Conservation (phyloP, 2,113 vertebrate genomes). For the Coracopsis vasa region DNA sequence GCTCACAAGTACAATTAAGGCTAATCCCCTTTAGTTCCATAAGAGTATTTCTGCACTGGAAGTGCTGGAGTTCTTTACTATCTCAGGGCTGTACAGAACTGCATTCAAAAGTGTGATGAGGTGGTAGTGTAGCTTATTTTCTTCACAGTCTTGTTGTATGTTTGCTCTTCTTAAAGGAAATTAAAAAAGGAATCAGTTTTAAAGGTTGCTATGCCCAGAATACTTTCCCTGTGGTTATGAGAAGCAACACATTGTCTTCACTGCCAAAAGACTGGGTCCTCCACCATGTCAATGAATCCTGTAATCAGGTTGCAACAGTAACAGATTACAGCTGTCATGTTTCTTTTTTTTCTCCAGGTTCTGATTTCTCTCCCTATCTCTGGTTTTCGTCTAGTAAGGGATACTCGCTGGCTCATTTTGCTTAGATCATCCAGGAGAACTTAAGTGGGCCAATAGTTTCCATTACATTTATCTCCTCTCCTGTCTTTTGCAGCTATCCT, state of each 20-base stretch:
- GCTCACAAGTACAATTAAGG: not conserved
- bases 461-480: constrained; percentile 59
- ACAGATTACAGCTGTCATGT: constrained; percentile 65
- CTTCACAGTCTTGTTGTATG: not conserved
- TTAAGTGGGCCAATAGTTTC: constrained; percentile 60
- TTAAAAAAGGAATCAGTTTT: not conserved
- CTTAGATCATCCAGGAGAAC: constrained; percentile 57
- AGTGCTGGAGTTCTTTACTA: not conserved
- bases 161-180: not conserved
- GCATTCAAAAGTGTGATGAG: not conserved
- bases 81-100: not conserved
- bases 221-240: not conserved
- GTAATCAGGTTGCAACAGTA: constrained; percentile 67
- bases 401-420: constrained; percentile 51
- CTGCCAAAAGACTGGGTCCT: not conserved
- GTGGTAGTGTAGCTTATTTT: not conserved
- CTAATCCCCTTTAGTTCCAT: not conserved
- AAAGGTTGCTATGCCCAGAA: not conserved
- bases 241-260: not conserved
- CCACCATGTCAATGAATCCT: not conserved
- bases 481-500: constrained; percentile 20
- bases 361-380: constrained; percentile 69
- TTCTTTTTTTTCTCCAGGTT: constrained; percentile 65
- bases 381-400: constrained; percentile 67
- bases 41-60: not conserved